Evolutionary conservation across 2,797 vertebrate species (phyloP).

Genomic region (Microctenopoma steveboyesi): DNA sequence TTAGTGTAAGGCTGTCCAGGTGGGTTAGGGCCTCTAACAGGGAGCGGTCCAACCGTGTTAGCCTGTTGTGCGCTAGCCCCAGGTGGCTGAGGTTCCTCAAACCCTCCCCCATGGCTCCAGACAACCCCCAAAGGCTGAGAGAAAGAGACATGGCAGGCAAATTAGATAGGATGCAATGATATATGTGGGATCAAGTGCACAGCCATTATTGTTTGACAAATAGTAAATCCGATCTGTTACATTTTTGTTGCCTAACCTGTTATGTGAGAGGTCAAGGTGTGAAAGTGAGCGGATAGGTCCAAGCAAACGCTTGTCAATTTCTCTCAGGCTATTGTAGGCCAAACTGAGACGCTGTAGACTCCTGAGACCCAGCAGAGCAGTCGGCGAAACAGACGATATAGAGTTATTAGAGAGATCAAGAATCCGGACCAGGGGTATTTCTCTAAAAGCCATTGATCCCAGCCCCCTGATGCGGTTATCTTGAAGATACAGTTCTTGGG

Average conservation of each 20-base stretch:
- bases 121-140: slow-evolving; percentile 84
- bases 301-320: slow-evolving; percentile 89
- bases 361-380: slow-evolving; percentile 87
- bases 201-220: not conserved
- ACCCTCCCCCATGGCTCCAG: slow-evolving; percentile 85
- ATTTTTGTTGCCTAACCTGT: slow-evolving; percentile 73
- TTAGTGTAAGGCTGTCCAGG: slow-evolving; percentile 87
- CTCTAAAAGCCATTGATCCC: slow-evolving; percentile 87
- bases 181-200: not conserved
- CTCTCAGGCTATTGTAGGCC: slow-evolving; percentile 89
- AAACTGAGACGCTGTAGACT: slow-evolving; percentile 89
- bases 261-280: slow-evolving; percentile 92
- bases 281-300: slow-evolving; percentile 87
- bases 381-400: slow-evolving; percentile 86
- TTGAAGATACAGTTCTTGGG: slow-evolving; percentile 90
- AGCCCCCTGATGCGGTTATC: slow-evolving; percentile 91
- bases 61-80: slow-evolving; percentile 88
- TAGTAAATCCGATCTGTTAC: not conserved
- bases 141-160: slow-evolving; percentile 17
- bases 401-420: slow-evolving; percentile 95
- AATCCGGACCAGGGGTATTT: slow-evolving; percentile 86
- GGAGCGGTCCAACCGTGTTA: slow-evolving; percentile 88
- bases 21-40: slow-evolving; percentile 89
- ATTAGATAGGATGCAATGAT: not conserved
- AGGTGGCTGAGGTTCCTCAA: slow-evolving; percentile 91